A percentile compares a stretch with the other conserved stretches of the same genome.
These are phyloP conservation scores for Bagarius yarrelli DNA, from an alignment of 2,113 vertebrate species.

Conservation along the genomic window DNA sequence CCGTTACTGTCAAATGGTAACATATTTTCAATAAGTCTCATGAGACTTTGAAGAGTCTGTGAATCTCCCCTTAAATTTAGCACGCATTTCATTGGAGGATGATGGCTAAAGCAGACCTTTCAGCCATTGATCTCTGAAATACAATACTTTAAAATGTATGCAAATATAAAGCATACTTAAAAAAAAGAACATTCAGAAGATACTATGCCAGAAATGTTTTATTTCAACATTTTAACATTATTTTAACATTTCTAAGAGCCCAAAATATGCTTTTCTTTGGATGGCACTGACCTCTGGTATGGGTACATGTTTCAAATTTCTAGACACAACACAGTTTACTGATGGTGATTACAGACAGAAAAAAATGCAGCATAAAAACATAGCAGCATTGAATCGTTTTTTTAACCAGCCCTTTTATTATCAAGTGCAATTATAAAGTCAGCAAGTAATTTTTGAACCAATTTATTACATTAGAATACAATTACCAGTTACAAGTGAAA, in stretches of 20 bases:
- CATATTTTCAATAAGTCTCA: no score
- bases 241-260: slow-evolving; percentile 11
- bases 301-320: slow-evolving; percentile 1
- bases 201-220: background rate
- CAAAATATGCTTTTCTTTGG: background rate
- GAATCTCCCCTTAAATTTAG: no score
- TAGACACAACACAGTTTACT: slow-evolving; percentile 26
- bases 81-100: no score
- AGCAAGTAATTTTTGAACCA: background rate
- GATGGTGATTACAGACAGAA: slow-evolving; percentile 32
- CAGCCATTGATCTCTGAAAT: no score
- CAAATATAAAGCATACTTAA: no score
- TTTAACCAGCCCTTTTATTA: background rate
- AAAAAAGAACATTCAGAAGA: background rate
- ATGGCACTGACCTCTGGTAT: background rate
- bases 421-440: slow-evolving; percentile 24
- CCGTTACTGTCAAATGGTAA: no score
- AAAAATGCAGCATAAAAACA: slow-evolving; percentile 31
- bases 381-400: slow-evolving; percentile 17
- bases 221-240: slow-evolving; percentile 32
- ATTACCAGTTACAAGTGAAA: slow-evolving; percentile 46
- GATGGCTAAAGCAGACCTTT: no score
- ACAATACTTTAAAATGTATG: no score
- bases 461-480: slow-evolving; percentile 25
- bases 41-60: no score